Conservation (phyloP, 2,888 invertebrate species). For the Oligia strigilis region DNA sequence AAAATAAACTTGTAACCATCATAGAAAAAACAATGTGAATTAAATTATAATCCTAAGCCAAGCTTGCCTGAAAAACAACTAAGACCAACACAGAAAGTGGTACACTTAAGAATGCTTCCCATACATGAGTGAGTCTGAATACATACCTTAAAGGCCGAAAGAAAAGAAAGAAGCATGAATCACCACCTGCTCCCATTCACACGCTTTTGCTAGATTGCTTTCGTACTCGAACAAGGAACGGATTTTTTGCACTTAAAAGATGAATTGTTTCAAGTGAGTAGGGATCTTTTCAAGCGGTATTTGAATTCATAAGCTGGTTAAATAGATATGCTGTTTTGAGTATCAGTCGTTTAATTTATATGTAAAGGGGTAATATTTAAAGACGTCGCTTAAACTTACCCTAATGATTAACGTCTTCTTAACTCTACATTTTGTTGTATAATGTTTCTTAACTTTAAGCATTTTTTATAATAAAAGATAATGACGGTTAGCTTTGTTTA, state of each 20-base stretch:
- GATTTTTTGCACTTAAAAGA: constrained; percentile 78
- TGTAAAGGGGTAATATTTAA: background rate
- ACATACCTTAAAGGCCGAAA: constrained; percentile 50
- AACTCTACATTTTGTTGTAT: background rate
- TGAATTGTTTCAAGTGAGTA: constrained; percentile 73
- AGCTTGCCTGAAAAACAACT: constrained; percentile 1
- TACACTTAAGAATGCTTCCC: constrained; percentile 40
- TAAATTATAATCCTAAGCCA: background rate
- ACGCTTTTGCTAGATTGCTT: constrained; percentile 82
- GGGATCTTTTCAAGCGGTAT: constrained; percentile 58
- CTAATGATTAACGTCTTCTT: background rate
- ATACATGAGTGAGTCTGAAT: constrained; percentile 50
- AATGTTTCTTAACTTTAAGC: background rate
- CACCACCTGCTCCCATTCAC: constrained; percentile 81
- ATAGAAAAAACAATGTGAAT: background rate
- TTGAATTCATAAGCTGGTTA: constrained; percentile 43
- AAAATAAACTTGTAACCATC: background rate
- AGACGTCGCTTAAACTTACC: background rate
- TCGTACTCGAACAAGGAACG: constrained; percentile 75
- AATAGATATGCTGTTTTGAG: constrained; percentile 18
- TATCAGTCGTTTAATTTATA: background rate
- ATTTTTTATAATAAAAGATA: background rate
- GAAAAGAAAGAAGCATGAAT: constrained; percentile 69
- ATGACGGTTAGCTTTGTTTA: background rate
- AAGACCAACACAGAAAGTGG: constrained; percentile 15